A percentile compares a stretch with the other conserved stretches of the same genome.
Evolutionary conservation across 2,113 vertebrate species (phyloP).

Genomic region (Lethenteron camtschaticum): DNA sequence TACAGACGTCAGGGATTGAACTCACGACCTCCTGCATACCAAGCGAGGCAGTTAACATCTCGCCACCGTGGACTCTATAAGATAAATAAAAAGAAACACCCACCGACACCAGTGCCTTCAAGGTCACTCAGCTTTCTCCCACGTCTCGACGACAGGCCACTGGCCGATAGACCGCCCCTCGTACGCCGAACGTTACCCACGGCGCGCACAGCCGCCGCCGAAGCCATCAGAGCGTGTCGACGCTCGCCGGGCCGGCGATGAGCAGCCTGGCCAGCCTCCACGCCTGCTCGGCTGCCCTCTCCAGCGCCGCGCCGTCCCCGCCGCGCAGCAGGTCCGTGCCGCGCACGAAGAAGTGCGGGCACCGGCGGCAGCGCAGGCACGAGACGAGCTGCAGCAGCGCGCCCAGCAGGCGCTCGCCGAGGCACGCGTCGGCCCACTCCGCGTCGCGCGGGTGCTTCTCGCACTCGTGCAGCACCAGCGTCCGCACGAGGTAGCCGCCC

Average conservation of each 20-base stretch:
- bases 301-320: conserved; percentile 69
- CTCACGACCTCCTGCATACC: too few species aligned
- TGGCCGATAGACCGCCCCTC: too few species aligned
- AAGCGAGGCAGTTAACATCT: too few species aligned
- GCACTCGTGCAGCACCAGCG: conserved; percentile 79
- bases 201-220: conserved; percentile 5
- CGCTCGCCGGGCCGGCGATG: conserved; percentile 97
- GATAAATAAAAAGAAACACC: too few species aligned
- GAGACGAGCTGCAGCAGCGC: conserved; percentile 93
- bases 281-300: conserved; percentile 95
- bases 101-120: too few species aligned
- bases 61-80: too few species aligned
- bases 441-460: conserved; percentile 93
- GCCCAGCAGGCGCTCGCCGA: conserved; percentile 86
- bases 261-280: conserved; percentile 95
- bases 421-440: conserved; percentile 95
- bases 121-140: too few species aligned
- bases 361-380: conserved; percentile 88
- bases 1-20: too few species aligned
- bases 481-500: conserved; percentile 98
- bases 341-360: conserved; percentile 92
- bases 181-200: too few species aligned
- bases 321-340: conserved; percentile 88
- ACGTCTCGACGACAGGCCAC: too few species aligned
- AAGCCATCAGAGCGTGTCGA: conserved; percentile 84